Evolutionary conservation across 1,140 invertebrate species (phyloP), one percentile per base, ranked within the genome.

Genomic region (Tetragnatha versicolor): DNA sequence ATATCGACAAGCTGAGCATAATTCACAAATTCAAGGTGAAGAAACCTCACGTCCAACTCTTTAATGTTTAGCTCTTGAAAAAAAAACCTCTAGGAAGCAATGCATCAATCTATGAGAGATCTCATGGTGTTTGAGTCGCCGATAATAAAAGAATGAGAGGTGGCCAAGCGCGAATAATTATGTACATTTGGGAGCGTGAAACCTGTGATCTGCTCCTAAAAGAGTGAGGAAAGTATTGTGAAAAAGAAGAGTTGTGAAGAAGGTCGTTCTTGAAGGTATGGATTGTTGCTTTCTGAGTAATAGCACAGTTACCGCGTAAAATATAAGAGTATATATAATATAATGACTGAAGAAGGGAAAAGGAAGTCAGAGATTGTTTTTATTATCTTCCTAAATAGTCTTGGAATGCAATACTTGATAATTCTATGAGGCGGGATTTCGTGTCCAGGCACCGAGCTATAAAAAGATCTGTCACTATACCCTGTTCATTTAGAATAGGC

Each of bases 121-220:
- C n/a, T n/a, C n/a, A n/a, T n/a, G n/a, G n/a, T n/a, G n/a, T n/a
- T n/a, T n/a, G n/a, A n/a, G n/a, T n/a, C n/a, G n/a, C n/a, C n/a
- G n/a, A n/a, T n/a, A n/a, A n/a, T n/a, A n/a, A n/a, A n/a, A n/a
- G n/a, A 70, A 39, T 39, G 33, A 20, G 25, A 33, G 29, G 68
- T 51, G 47, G 53, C 49, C 68, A 70, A 25, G 49, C 68, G 68
- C 47, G 29, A 70, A 70, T 70, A 55, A 70, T 70, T 53, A 70
- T 39, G 68, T 55, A 70, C 55, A 65, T 70, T 70, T 55, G 9
- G 25, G 68, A 45, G 33, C 29, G 68, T 20, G 33, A 70, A 70
- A 70, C 68, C 51, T 70, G 49, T 70, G 68, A 55, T 70, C 51
- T 70, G 68, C 68, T 70, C 25, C 42, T 10, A 70, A 70, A 70